Percentiles rank a stretch among this genome's conserved stretches.
phyloP scores from a whole-genome alignment of 1,140 invertebrate genomes.

The Lamellibrachia luymesi region DNA sequence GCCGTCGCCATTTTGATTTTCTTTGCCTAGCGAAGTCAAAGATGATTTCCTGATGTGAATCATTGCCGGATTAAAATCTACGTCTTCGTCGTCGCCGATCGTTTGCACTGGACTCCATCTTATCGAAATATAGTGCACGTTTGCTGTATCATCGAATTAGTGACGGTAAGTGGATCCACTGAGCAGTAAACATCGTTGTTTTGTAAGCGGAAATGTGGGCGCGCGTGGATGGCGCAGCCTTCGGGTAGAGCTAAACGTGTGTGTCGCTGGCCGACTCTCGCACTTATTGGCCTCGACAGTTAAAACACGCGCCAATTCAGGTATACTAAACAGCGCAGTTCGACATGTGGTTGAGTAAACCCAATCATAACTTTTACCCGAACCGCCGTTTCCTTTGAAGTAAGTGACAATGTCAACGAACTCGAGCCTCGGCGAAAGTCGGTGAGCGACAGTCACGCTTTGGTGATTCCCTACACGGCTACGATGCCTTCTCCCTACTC shows the following conservation, averaged over 20 bases:
- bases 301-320: not conserved
- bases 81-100: not conserved
- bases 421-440: not conserved
- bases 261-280: not conserved
- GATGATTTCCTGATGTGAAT: not conserved
- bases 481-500: not conserved
- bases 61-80: conserved; percentile 5
- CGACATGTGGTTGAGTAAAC: not conserved
- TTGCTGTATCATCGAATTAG: not conserved
- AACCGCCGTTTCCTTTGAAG: not conserved
- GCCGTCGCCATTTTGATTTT: not conserved
- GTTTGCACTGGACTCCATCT: not conserved
- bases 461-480: not conserved
- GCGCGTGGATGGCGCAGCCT: not conserved
- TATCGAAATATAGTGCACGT: not conserved
- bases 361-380: not conserved
- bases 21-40: not conserved
- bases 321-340: not conserved
- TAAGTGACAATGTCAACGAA: not conserved
- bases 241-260: not conserved
- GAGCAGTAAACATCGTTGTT: not conserved
- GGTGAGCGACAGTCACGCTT: not conserved
- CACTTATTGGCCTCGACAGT: not conserved
- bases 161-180: not conserved
- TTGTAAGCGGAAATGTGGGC: not conserved